Evolutionary conservation across 2,113 vertebrate species (phyloP).

Genomic region (Rostratula benghalensis): DNA sequence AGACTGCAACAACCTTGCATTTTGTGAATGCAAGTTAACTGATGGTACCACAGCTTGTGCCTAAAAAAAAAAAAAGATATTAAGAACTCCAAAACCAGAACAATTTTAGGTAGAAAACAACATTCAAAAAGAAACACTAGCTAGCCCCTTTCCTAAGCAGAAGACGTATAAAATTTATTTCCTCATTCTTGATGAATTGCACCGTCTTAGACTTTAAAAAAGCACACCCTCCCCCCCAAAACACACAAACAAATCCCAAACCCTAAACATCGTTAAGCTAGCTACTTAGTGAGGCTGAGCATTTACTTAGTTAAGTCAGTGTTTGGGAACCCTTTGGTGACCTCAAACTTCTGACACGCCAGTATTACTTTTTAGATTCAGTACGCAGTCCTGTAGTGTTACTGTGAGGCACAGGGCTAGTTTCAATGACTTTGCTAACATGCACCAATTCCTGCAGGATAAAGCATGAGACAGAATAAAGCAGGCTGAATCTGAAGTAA

Average conservation of each 20-base stretch:
- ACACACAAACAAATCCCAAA: neutral
- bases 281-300: neutral
- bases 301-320: neutral
- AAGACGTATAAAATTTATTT: neutral
- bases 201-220: neutral
- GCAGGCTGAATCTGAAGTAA: neutral
- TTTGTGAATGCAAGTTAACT: slow-evolving; percentile 81
- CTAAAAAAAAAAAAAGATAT: slow-evolving; percentile 58
- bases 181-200: neutral
- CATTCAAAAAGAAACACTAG: neutral
- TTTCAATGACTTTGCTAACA: neutral
- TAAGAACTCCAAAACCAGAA: neutral
- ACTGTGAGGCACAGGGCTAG: neutral
- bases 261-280: neutral
- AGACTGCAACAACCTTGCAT: slow-evolving; percentile 83
- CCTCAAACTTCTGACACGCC: neutral
- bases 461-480: neutral
- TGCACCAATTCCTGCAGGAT: neutral
- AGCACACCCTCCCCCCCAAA: neutral
- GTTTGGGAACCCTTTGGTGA: neutral
- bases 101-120: neutral
- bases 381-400: neutral
- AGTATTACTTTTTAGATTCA: neutral
- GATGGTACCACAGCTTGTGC: slow-evolving; percentile 82
- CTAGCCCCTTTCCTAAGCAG: neutral